Conservation (phyloP, 2,888 invertebrate species). For the Drosophila dives region DNA sequence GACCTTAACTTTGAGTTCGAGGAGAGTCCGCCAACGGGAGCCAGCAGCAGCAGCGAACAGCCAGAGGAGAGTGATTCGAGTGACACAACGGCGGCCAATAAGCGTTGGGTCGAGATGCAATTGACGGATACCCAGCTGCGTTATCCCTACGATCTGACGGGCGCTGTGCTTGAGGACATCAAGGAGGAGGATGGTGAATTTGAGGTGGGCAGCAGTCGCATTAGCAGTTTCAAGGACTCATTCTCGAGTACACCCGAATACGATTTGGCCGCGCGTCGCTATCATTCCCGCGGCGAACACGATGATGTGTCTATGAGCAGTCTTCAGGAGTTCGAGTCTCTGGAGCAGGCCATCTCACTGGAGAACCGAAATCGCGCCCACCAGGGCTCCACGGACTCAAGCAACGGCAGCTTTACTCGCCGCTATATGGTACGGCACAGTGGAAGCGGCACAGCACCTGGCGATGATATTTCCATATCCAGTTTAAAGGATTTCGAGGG, state of each 20-base stretch:
- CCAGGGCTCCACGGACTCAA: slow-evolving; percentile 94
- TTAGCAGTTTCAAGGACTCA: slow-evolving; percentile 93
- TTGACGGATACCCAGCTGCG: slow-evolving; percentile 88
- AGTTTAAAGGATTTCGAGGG: slow-evolving; percentile 97
- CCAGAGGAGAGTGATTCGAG: slow-evolving; percentile 87
- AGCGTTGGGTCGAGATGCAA: slow-evolving; percentile 96
- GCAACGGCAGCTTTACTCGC: slow-evolving; percentile 92
- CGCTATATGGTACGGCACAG: slow-evolving; percentile 89
- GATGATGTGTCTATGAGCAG: slow-evolving; percentile 97
- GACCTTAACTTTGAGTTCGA: slow-evolving; percentile 90
- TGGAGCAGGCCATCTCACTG: slow-evolving; percentile 93
- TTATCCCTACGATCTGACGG: slow-evolving; percentile 92
- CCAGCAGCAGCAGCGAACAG: slow-evolving; percentile 77
- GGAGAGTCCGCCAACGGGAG: slow-evolving; percentile 87
- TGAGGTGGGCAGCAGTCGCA: slow-evolving; percentile 90
- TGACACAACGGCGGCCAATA: slow-evolving; percentile 90
- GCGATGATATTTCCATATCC: slow-evolving; percentile 93
- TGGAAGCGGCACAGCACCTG: slow-evolving; percentile 85
- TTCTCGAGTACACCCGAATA: slow-evolving; percentile 97
- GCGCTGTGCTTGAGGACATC: slow-evolving; percentile 94
- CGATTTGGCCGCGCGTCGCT: slow-evolving; percentile 93
- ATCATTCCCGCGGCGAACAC: slow-evolving; percentile 91
- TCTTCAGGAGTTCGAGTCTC: slow-evolving; percentile 96
- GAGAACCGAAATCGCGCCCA: slow-evolving; percentile 89
- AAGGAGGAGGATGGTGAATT: slow-evolving; percentile 97